Evolutionary conservation across 2,888 invertebrate genomes (phyloP).

Genomic region (Drosophila kambysellisi): DNA sequence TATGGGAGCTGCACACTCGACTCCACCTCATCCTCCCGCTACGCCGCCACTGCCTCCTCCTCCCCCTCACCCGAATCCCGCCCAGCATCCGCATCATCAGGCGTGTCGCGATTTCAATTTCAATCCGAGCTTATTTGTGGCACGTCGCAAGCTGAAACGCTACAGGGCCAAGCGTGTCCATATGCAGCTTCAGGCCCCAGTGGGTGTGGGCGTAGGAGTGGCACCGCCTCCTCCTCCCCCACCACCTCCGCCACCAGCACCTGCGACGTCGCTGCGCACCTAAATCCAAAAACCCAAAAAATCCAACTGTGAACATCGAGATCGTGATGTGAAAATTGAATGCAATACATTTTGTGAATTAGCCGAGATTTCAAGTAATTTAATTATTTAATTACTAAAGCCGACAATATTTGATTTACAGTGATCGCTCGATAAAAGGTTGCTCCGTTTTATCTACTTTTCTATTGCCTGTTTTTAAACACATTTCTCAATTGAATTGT

Average conservation of each 20-base stretch:
- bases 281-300: slow-evolving; percentile 10
- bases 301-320: slow-evolving; percentile 60
- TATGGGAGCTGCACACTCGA: slow-evolving; percentile 57
- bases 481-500: slow-evolving; percentile 1
- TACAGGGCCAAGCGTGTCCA: slow-evolving; percentile 74
- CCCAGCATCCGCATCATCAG: slow-evolving; percentile 40
- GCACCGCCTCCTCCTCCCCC: slow-evolving; percentile 38
- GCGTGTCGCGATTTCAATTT: slow-evolving; percentile 74
- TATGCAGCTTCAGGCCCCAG: slow-evolving; percentile 43
- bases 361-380: slow-evolving; percentile 10
- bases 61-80: background rate
- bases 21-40: slow-evolving; percentile 42
- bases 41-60: slow-evolving; percentile 16
- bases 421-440: background rate
- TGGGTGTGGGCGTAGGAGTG: slow-evolving; percentile 9
- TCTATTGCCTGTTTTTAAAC: background rate
- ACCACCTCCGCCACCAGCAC: slow-evolving; percentile 39
- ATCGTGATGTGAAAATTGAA: slow-evolving; percentile 55
- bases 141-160: slow-evolving; percentile 82
- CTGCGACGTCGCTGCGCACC: slow-evolving; percentile 47
- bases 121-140: slow-evolving; percentile 83
- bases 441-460: background rate
- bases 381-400: slow-evolving; percentile 33
- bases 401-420: slow-evolving; percentile 52
- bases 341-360: slow-evolving; percentile 69